Conservation (phyloP, 1,140 invertebrate genomes). For the Heliconius eleuchia region DNA sequence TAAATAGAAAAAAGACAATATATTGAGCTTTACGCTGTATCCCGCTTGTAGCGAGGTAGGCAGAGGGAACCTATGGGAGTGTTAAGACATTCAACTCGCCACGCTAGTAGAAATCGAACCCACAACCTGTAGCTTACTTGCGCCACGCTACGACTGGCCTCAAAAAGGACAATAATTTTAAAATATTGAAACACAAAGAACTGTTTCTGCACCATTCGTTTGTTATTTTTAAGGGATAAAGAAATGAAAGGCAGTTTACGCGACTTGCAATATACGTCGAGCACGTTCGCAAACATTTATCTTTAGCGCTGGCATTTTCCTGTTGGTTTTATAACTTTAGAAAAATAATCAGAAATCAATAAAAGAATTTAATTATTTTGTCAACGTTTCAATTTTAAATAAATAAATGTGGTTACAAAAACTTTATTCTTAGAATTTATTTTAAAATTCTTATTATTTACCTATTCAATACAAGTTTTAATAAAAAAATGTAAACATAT, state of each 20-base stretch:
- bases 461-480: background rate
- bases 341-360: background rate
- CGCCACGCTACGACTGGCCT: too few species aligned
- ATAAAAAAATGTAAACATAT: background rate
- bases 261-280: background rate
- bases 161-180: background rate
- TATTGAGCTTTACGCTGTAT: too few species aligned
- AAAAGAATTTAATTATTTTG: conserved; percentile 2
- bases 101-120: too few species aligned
- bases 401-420: background rate
- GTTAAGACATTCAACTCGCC: too few species aligned
- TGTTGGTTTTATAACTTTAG: background rate
- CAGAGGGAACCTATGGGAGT: too few species aligned
- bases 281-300: conserved; percentile 8
- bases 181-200: background rate
- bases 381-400: background rate
- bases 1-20: too few species aligned
- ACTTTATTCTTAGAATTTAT: background rate
- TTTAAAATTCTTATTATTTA: background rate
- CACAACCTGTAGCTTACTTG: too few species aligned
- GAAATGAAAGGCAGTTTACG: conserved; percentile 10
- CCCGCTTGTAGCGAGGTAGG: too few species aligned
- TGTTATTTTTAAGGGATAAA: background rate
- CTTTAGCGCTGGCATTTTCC: conserved; percentile 2
- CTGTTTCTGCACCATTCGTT: background rate